Evolutionary conservation across 2,888 invertebrate genomes (phyloP).

Genomic region (Halictus quadricinctus): DNA sequence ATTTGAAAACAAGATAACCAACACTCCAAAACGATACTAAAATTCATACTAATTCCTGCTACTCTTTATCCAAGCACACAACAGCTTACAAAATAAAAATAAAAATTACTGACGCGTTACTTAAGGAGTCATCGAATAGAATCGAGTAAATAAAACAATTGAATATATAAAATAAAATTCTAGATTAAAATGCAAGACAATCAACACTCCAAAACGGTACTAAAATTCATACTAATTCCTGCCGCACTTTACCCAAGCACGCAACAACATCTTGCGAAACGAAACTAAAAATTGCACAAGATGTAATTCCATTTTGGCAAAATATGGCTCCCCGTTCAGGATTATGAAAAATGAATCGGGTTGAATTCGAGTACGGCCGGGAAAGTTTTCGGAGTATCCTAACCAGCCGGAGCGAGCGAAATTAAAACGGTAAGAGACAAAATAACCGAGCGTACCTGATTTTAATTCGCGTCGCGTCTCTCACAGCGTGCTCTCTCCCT

Average conservation of each 20-base stretch:
- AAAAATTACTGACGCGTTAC: neutral
- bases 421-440: constrained; percentile 22
- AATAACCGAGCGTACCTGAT: constrained; percentile 45
- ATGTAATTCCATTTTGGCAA: neutral
- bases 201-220: neutral
- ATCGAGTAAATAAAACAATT: too few species aligned
- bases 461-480: constrained; percentile 46
- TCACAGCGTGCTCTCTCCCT: neutral
- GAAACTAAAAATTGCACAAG: neutral
- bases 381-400: neutral
- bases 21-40: too few species aligned
- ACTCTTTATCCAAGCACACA: too few species aligned
- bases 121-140: neutral
- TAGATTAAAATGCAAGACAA: too few species aligned
- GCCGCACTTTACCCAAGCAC: rapidly evolving
- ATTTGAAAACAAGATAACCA: too few species aligned
- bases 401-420: neutral
- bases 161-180: too few species aligned
- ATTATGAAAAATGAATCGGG: neutral
- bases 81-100: too few species aligned
- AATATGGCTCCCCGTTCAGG: neutral
- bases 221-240: neutral
- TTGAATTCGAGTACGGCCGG: neutral
- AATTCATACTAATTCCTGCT: too few species aligned
- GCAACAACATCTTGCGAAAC: neutral